Evolutionary conservation across 1,140 invertebrate species (phyloP).

Genomic region (Varroa destructor): DNA sequence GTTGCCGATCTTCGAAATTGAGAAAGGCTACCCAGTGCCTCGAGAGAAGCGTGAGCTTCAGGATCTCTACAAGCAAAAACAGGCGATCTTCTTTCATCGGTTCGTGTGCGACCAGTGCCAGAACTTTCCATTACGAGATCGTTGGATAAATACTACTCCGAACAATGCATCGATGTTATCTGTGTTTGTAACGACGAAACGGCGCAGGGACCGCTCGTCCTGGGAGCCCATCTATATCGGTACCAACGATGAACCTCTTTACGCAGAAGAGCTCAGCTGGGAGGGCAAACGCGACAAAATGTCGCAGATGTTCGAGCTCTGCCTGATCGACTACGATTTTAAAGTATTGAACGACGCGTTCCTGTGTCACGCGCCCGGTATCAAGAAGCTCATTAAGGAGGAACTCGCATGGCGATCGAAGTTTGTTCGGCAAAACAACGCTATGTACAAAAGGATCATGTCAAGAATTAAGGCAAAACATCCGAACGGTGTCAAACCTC

Average conservation of each 20-base stretch:
- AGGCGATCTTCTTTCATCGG: conserved; percentile 76
- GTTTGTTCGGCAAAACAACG: conserved; percentile 49
- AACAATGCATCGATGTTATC: conserved; percentile 49
- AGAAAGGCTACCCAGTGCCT: conserved; percentile 50
- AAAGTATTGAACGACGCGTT: conserved; percentile 62
- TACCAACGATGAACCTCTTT: conserved; percentile 59
- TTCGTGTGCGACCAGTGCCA: conserved; percentile 74
- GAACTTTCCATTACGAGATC: conserved; percentile 60
- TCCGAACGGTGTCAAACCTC: conserved; percentile 29
- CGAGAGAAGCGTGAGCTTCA: conserved; percentile 60
- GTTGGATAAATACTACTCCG: conserved; percentile 50
- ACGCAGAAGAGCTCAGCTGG: conserved; percentile 63
- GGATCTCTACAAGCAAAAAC: conserved; percentile 39
- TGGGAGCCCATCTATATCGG: conserved; percentile 74
- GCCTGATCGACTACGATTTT: conserved; percentile 57
- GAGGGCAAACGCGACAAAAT: conserved; percentile 72
- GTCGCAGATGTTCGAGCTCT: conserved; percentile 69
- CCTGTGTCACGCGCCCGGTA: conserved; percentile 59
- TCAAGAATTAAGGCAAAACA: conserved; percentile 39
- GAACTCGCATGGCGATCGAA: conserved; percentile 41
- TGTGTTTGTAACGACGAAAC: conserved; percentile 68
- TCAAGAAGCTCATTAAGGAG: conserved; percentile 44
- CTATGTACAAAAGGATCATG: conserved; percentile 50
- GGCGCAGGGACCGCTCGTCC: conserved; percentile 58
- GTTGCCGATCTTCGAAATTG: conserved; percentile 63